Percentiles rank a stretch among this genome's conserved stretches.
Evolutionary conservation across 1,140 invertebrate species (phyloP).

Genomic region (Drosophila busckii): DNA sequence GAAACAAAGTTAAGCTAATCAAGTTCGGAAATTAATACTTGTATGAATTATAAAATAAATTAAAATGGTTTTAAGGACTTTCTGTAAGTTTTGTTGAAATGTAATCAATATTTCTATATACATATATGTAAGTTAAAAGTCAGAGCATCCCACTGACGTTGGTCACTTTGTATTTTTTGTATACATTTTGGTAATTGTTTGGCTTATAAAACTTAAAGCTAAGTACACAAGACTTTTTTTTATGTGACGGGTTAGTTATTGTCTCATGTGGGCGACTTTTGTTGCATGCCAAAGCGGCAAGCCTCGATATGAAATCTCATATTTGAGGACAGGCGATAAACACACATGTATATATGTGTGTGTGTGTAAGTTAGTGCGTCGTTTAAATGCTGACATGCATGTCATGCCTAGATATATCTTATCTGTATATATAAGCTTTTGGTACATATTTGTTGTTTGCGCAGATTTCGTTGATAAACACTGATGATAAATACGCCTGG

Average conservation of each 20-base stretch:
- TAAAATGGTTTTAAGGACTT: too few species aligned
- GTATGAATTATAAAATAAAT: too few species aligned
- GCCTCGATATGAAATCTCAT: conserved; percentile 12
- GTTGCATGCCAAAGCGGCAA: conserved; percentile 30
- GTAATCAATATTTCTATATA: too few species aligned
- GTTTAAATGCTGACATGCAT: conserved; percentile 66
- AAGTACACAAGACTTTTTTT: conserved; percentile 6
- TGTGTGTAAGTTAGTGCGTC: conserved; percentile 40
- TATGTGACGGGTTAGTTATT: conserved; percentile 3
- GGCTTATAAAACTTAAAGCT: conserved; percentile 27
- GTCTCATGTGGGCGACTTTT: conserved; percentile 4
- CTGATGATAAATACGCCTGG: neutral
- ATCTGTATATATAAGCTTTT: conserved; percentile 12
- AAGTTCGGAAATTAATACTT: too few species aligned
- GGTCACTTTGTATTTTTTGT: neutral
- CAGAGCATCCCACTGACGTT: neutral
- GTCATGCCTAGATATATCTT: conserved; percentile 24
- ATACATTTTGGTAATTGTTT: conserved; percentile 38
- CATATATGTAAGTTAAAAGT: too few species aligned
- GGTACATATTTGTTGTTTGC: conserved; percentile 65
- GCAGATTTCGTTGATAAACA: conserved; percentile 60
- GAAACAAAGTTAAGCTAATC: too few species aligned
- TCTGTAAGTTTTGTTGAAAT: too few species aligned
- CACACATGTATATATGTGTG: too few species aligned
- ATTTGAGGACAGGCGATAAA: conserved; percentile 4